These are phyloP conservation scores for Microctonus hyperodae DNA, from an alignment of 2,888 invertebrate genomes.

Conservation along the genomic window DNA sequence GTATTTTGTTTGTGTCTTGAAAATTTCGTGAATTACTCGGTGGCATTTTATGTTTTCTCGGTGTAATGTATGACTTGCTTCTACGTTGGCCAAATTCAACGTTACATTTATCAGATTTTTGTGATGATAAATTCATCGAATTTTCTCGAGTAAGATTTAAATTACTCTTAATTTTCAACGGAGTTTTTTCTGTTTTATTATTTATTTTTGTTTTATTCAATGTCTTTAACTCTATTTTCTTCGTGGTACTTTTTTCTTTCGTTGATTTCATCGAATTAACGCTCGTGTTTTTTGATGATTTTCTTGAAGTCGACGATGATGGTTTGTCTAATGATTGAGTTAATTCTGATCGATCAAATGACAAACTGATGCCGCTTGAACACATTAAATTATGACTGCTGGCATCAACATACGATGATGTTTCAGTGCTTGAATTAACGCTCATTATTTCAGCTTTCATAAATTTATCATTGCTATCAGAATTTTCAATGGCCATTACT, in stretches of 20 bases:
- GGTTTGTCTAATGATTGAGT: background rate
- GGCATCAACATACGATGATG: constrained; percentile 34
- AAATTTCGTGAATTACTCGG: constrained; percentile 18
- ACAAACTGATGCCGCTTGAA: constrained; percentile 15
- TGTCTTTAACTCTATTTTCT: background rate
- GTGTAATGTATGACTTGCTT: constrained; percentile 44
- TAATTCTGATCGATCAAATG: constrained; percentile 12
- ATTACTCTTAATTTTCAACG: constrained; percentile 22
- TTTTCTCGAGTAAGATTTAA: constrained; percentile 8
- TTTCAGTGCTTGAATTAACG: background rate
- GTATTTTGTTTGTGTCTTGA: background rate
- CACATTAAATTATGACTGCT: constrained; percentile 31
- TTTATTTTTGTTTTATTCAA: background rate
- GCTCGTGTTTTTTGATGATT: constrained; percentile 15
- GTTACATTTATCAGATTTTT: constrained; percentile 6
- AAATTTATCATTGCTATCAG: background rate
- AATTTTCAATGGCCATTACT: background rate
- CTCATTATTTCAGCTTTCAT: background rate
- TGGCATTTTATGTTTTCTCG: constrained; percentile 36
- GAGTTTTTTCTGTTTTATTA: background rate
- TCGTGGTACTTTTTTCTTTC: background rate
- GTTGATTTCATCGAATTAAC: constrained; percentile 16
- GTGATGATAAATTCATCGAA: background rate
- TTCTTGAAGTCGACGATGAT: constrained; percentile 23
- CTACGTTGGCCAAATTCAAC: constrained; percentile 35